Base-by-base conservation (phyloP, 2,797 vertebrate species). In the Discoglossus pictus region DNA sequence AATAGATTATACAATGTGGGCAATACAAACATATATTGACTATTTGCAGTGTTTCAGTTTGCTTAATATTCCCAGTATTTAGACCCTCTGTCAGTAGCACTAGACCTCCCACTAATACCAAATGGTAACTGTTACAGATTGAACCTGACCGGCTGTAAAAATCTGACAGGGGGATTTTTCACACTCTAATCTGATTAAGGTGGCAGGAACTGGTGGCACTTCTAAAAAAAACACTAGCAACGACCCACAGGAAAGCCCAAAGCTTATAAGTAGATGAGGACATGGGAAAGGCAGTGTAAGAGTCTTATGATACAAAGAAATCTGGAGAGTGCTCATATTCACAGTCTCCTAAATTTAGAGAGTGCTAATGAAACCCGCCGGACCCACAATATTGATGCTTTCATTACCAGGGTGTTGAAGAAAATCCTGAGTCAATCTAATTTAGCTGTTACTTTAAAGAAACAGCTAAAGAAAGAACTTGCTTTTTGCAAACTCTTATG, bases 81-180 rank as follows among this genome's bases (percentile, higher is more conserved):
- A n/a, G n/a, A n/a, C n/a, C 31, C 17, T 50, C 50, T 58, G 25
- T 42, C 35, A 50, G 42, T 18, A 24, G 60, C 7, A 44, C 31
- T 40, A 56, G 21, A 17, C 21, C 12, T 17, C 17, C 17, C 3
- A 24, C 36, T 56, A 64, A 71, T 69, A 76, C 79, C 79, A 82
- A 84, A 70, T 50, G 9, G 87, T 87, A 89, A 90, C 91, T 87
- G 90, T 90, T 90, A 91, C 91, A 86, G 89, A 88, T 83, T 89
- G 85, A 90, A 86, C 87, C 86, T 82, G 81, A 82, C 82, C 76
- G 83, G 73, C 83, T 85, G 85, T 86, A 84, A 83, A 88, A 88
- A 84, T 90, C 86, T 88, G 86, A 90, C 79, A 87, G 77, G 55
- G 71, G 83, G 82, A 88, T 88, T 92, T 89, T 82, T 71, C 36